Percentiles rank a stretch among this genome's conserved stretches.
Evolutionary conservation across 1,140 invertebrate genomes (phyloP).

Genomic region (Apis florea): DNA sequence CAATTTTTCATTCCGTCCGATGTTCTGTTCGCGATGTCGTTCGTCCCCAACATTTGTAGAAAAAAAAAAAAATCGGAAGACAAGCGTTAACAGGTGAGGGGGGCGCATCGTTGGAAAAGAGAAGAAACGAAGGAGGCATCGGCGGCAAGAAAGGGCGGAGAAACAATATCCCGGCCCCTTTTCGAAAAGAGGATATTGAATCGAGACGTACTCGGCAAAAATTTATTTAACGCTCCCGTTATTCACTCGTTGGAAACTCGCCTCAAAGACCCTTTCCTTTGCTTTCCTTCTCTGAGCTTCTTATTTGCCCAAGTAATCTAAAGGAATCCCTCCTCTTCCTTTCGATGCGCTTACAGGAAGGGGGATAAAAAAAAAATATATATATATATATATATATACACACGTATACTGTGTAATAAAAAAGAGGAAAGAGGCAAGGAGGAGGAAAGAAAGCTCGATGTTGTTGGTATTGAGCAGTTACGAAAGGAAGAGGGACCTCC

Average conservation of each 20-base stretch:
- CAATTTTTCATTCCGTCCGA: background rate
- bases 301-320: background rate
- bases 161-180: background rate
- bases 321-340: background rate
- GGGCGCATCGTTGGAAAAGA: background rate
- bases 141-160: background rate
- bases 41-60: too few relatives aligned
- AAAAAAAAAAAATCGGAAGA: background rate
- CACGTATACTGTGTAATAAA: too few relatives aligned
- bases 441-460: background rate
- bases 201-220: slow-evolving; percentile 7
- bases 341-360: background rate
- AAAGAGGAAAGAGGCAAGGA: too few relatives aligned
- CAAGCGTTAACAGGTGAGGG: background rate
- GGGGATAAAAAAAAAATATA: background rate
- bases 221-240: slow-evolving; percentile 34
- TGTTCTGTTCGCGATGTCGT: too few relatives aligned
- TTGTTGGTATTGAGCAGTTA: too few relatives aligned
- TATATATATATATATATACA: too few relatives aligned
- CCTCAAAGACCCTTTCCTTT: slow-evolving; percentile 2
- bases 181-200: background rate
- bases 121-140: background rate
- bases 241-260: slow-evolving; percentile 11
- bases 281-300: background rate
- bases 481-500: background rate